Conservation (phyloP, 2,113 vertebrate species). For the Dendrocopos noguchii region DNA sequence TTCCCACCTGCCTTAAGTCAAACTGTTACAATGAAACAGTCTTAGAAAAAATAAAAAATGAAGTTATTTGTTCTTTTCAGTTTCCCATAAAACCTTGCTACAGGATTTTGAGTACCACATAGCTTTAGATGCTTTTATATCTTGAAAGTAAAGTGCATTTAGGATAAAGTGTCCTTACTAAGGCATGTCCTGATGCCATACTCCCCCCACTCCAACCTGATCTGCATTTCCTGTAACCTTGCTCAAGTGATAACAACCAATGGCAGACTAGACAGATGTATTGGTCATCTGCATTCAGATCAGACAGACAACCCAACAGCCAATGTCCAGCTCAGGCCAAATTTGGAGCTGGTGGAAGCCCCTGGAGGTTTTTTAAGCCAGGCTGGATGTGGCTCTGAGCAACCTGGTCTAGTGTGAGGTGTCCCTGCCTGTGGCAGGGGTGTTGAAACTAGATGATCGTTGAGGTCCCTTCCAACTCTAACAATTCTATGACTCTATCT, state of each 20-base stretch:
- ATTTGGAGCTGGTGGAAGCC: not conserved
- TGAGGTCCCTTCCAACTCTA: too few species aligned
- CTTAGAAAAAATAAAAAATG: too few species aligned
- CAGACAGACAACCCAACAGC: not conserved
- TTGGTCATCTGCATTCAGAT: not conserved
- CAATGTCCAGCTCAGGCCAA: not conserved
- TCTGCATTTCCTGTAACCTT: not conserved
- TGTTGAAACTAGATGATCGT: too few species aligned
- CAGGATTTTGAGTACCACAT: not conserved
- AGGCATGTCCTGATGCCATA: not conserved
- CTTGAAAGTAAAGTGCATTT: not conserved
- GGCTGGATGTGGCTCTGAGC: too few species aligned
- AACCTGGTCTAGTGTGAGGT: too few species aligned
- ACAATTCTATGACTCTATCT: not conserved
- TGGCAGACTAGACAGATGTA: not conserved
- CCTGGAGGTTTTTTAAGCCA: too few species aligned
- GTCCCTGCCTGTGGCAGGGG: too few species aligned
- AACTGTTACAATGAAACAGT: not conserved
- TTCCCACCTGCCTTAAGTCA: not conserved
- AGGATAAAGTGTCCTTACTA: not conserved
- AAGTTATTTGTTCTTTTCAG: too few species aligned
- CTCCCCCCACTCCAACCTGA: not conserved
- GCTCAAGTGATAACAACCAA: not conserved
- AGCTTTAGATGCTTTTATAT: not conserved
- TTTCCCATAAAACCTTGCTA: not conserved